phyloP scores from a whole-genome alignment of 2,113 vertebrate genomes.

The Erythrocercus mccallii region DNA sequence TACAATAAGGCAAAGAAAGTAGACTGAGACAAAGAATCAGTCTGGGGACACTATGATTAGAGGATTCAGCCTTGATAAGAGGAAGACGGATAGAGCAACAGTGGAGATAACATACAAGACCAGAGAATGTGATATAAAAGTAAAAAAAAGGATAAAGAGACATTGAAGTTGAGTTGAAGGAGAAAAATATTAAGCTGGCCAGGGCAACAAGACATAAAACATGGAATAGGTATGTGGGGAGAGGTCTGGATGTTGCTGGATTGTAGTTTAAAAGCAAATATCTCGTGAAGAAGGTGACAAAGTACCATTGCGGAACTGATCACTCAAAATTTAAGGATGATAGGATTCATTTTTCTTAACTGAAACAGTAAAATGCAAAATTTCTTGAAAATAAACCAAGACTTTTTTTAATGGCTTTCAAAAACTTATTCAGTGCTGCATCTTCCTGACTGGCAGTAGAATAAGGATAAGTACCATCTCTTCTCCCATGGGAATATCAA shows the following conservation, averaged over 20 bases:
- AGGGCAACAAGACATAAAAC: neutral
- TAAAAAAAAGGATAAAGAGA: neutral
- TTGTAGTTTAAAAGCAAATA: neutral
- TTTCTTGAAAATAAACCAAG: neutral
- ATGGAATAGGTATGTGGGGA: neutral
- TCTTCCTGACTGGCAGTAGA: neutral
- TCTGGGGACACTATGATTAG: neutral
- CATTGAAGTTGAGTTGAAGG: neutral
- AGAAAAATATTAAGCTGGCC: neutral
- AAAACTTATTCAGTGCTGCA: neutral
- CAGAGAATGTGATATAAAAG: neutral
- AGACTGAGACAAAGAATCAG: conserved; percentile 1
- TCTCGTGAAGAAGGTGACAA: neutral
- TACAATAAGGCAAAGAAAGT: neutral
- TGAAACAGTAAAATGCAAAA: neutral
- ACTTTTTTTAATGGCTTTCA: neutral
- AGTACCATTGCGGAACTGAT: neutral
- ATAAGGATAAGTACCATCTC: neutral
- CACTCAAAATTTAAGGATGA: neutral
- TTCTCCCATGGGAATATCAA: neutral
- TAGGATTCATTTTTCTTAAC: neutral
- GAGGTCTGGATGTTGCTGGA: neutral
- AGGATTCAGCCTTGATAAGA: neutral
- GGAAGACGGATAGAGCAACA: neutral
- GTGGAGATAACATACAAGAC: neutral